Conservation (phyloP, 2,888 invertebrate genomes). For the Campoletis raptor region DNA sequence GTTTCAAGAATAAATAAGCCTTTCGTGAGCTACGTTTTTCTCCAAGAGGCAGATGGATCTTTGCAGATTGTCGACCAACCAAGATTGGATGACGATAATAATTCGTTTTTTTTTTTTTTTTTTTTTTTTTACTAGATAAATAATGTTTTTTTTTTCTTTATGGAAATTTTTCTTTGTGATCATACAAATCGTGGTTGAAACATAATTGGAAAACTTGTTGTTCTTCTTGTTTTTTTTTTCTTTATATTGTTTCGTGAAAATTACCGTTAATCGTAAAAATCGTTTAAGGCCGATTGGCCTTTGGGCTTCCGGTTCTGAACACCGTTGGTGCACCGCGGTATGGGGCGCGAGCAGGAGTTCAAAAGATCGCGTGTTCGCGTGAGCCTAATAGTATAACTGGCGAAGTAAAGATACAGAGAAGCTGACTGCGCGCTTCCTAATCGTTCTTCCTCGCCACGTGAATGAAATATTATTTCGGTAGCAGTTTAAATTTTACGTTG, state of each 20-base stretch:
- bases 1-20: not conserved
- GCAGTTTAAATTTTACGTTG: conserved; percentile 66
- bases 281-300: conserved; percentile 58
- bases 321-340: conserved; percentile 62
- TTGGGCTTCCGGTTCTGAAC: conserved; percentile 64
- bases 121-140: not conserved
- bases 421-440: conserved; percentile 59
- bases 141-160: not conserved
- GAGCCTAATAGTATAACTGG: conserved; percentile 74
- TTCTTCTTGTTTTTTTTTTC: not conserved
- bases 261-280: conserved; percentile 54
- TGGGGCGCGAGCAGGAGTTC: conserved; percentile 60
- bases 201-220: not conserved
- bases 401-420: conserved; percentile 73
- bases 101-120: not conserved
- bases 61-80: not conserved
- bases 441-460: conserved; percentile 61
- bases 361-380: conserved; percentile 79
- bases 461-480: conserved; percentile 79
- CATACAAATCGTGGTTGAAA: not conserved
- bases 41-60: not conserved
- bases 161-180: not conserved
- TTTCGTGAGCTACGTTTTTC: not conserved
- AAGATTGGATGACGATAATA: not conserved
- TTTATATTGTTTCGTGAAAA: conserved; percentile 19